phyloP scores from a whole-genome alignment of 2,797 vertebrate genomes.

The Siniperca obscura region DNA sequence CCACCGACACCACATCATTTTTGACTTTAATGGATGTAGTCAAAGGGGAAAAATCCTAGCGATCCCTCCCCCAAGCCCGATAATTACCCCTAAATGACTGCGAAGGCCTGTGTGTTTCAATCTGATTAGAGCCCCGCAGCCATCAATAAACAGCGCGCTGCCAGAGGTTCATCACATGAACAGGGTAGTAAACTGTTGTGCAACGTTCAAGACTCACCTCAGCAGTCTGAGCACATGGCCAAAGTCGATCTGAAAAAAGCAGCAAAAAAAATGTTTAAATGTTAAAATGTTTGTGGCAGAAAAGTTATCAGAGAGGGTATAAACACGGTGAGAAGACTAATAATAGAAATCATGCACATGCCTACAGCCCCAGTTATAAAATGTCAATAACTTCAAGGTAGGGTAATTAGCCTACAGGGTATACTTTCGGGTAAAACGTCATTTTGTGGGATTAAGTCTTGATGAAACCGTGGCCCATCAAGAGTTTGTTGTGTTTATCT shows the following conservation, averaged over 20 bases:
- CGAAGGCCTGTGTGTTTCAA: constrained; percentile 88
- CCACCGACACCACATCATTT: constrained; percentile 82
- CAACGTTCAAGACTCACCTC: constrained; percentile 64
- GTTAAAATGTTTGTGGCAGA: constrained; percentile 8
- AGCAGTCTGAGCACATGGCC: background rate
- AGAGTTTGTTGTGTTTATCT: constrained; percentile 53
- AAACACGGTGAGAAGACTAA: background rate
- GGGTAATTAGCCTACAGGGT: background rate
- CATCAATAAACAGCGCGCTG: constrained; percentile 87
- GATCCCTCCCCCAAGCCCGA: constrained; percentile 80
- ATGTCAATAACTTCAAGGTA: background rate
- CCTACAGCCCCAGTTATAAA: background rate
- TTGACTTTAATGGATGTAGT: constrained; percentile 87
- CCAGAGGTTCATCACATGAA: constrained; percentile 82
- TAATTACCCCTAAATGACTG: constrained; percentile 92
- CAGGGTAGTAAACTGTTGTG: constrained; percentile 76
- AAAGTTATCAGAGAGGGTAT: constrained; percentile 17
- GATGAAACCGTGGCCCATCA: constrained; percentile 36
- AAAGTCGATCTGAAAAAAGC: background rate
- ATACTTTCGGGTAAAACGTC: constrained; percentile 1
- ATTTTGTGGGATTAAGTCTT: constrained; percentile 22
- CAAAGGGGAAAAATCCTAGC: constrained; percentile 82
- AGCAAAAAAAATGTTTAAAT: no score
- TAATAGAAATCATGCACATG: background rate
- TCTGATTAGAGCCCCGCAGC: constrained; percentile 91